Evolutionary conservation across 2,797 vertebrate genomes (phyloP).

Genomic region (Eospalax fontanierii): DNA sequence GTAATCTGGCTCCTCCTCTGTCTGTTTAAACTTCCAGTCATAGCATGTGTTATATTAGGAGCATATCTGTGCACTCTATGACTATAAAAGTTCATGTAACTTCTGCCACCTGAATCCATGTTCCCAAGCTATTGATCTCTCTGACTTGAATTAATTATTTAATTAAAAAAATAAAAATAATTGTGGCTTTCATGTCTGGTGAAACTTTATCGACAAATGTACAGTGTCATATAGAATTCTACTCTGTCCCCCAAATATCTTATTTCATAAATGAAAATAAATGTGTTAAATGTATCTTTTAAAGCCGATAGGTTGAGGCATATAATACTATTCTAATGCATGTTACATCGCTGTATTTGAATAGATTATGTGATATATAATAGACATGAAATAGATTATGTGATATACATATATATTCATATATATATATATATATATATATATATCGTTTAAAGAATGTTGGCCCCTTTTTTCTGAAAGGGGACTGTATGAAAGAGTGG

Average conservation of each 20-base stretch:
- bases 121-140: no score
- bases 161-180: neutral
- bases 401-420: no score
- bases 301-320: neutral
- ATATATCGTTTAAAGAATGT: neutral
- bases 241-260: neutral
- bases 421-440: no score
- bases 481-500: accelerated
- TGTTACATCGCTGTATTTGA: accelerated
- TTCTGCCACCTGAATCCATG: neutral
- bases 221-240: neutral
- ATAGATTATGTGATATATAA: neutral
- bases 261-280: conserved; percentile 13
- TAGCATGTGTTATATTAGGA: neutral
- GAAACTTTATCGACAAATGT: neutral
- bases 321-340: neutral
- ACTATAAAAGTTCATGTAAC: neutral
- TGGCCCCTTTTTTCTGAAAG: neutral
- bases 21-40: neutral
- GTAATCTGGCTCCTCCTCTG: neutral
- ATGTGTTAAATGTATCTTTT: neutral
- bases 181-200: neutral
- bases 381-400: no score
- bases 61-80: neutral
- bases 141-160: neutral